phyloP scores from a whole-genome alignment of 1,140 invertebrate genomes.

The Apocrypta bakeri region DNA sequence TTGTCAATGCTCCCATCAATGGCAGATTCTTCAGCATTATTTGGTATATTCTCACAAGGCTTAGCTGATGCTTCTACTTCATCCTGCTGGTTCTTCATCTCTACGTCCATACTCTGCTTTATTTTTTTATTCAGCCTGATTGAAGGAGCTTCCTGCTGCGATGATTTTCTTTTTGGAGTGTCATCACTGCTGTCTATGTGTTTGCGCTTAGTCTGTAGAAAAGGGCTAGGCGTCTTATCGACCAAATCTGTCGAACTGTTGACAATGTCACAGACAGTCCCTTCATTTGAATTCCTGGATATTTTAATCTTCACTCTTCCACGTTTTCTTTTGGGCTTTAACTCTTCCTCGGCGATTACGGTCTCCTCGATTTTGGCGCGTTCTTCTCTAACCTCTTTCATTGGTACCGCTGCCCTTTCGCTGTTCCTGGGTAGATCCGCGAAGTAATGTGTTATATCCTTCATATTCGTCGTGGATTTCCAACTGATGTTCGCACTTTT shows the following conservation, averaged over 20 bases:
- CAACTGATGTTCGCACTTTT: background rate
- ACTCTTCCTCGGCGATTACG: background rate
- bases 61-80: background rate
- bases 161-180: constrained; percentile 50
- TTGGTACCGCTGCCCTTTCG: constrained; percentile 29
- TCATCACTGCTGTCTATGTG: constrained; percentile 12
- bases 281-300: constrained; percentile 51
- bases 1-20: background rate
- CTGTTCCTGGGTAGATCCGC: constrained; percentile 53
- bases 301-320: constrained; percentile 65
- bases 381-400: constrained; percentile 53
- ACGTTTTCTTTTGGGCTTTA: constrained; percentile 56
- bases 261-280: constrained; percentile 58
- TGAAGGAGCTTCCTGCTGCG: background rate
- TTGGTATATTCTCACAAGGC: background rate
- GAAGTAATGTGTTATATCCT: constrained; percentile 68
- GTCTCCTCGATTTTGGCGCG: constrained; percentile 44
- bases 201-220: background rate
- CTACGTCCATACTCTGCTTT: background rate
- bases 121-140: constrained; percentile 15
- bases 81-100: background rate
- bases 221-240: constrained; percentile 64
- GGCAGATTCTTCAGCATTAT: background rate
- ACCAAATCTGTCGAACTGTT: constrained; percentile 61
- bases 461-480: constrained; percentile 59